Base-by-base conservation (phyloP, 2,113 vertebrate species). In the Hassar affinis region DNA sequence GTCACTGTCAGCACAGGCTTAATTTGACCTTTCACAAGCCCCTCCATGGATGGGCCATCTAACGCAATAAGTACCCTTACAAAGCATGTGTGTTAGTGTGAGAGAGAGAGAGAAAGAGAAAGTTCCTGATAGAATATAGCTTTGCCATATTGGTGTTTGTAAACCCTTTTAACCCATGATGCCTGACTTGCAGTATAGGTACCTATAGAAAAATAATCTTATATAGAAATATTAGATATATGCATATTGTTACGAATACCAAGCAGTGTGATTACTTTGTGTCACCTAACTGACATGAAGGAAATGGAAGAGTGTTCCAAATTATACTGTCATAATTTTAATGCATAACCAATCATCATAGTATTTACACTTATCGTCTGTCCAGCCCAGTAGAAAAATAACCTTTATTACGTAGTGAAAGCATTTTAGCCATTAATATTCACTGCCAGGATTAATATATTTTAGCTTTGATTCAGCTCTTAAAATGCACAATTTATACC, bases 11-110 rank as follows among this genome's bases (percentile, higher is more conserved):
- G 86, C 75, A 54, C 84, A 79, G 49, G 85, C 82, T 86, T 87
- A 80, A 85, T 85, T 84, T 89, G 88, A 87, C 86, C 88, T 89
- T 89, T 89, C 86, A 86, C 52, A 82, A 84, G 86, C 80, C 54
- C 81, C 71, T 80, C 85, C 81, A 62, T 33, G 59, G 64, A 72
- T 84, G 64, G 78, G 54, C 66, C 82, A 81, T 83, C 87, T 72
- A 52, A 42, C 74, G 64, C 76, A 66, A 83, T 76, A 75, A 85
- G 80, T 80, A 79, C 62, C 33, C 81, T 78, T 62, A 62, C 61
- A 30, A 81, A 80, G 52, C 30, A 25, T 64, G 54, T 42, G 52
- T 71, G 35, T 80, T 22, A 81, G 49, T 57, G 61, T n/a, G 25
- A 1, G 62, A 1, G 66, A 5, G 35, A 84, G 17, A 45, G 14